A percentile compares a stretch with the other conserved stretches of the same genome.
phyloP scores from a whole-genome alignment of 2,888 invertebrate genomes.

The Labia minor region DNA sequence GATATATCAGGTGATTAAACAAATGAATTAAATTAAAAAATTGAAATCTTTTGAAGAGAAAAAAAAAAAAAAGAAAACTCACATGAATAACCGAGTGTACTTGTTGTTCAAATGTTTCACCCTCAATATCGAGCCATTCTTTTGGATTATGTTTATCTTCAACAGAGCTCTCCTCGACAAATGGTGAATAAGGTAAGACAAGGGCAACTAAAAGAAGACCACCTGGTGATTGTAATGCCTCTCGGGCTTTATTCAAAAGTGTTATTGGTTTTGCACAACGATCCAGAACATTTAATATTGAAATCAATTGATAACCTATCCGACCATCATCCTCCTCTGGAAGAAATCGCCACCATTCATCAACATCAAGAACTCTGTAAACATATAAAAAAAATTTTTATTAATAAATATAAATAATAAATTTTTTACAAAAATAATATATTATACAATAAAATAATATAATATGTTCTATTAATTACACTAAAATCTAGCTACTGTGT shows the following conservation, averaged over 20 bases:
- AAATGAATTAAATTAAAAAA: no score
- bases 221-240: conserved; percentile 52
- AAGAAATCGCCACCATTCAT: conserved; percentile 40
- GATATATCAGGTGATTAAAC: no score
- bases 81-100: conserved; percentile 53
- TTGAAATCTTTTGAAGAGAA: no score
- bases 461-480: no score
- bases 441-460: no score
- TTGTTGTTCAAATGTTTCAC: conserved; percentile 67
- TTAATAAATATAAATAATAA: no score
- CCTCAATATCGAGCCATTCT: conserved; percentile 56
- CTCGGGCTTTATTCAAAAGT: conserved; percentile 62
- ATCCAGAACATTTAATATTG: conserved; percentile 88
- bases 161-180: conserved; percentile 68
- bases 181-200: conserved; percentile 87
- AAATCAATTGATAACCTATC: conserved; percentile 42
- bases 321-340: background rate
- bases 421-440: no score
- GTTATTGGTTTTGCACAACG: conserved; percentile 77
- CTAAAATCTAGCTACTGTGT: no score
- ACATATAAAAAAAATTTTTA: no score
- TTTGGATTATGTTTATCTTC: conserved; percentile 47
- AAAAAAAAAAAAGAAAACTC: no score
- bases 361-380: conserved; percentile 58
- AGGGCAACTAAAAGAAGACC: conserved; percentile 77